These are phyloP conservation scores for Vanacampus margaritifer DNA, from an alignment of 2,113 vertebrate genomes.

Conservation along the genomic window DNA sequence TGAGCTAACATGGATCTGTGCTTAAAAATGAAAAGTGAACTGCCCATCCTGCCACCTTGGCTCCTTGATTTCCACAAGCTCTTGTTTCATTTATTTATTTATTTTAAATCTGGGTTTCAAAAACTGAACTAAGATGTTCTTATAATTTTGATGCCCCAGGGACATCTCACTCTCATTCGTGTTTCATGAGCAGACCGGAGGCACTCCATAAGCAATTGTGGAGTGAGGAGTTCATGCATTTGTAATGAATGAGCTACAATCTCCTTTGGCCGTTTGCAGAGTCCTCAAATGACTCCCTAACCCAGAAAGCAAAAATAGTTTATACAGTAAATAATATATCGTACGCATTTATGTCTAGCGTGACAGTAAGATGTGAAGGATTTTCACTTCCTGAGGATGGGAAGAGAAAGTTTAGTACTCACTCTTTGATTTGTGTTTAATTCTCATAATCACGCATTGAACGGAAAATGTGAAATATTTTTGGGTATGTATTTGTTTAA, in stretches of 20 bases:
- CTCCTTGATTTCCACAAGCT: background rate
- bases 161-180: constrained; percentile 40
- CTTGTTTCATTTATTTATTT: constrained; percentile 1
- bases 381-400: constrained; percentile 20
- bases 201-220: constrained; percentile 38
- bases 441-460: background rate
- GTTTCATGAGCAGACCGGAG: constrained; percentile 47
- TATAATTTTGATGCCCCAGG: constrained; percentile 43
- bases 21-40: background rate
- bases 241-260: constrained; percentile 34
- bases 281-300: constrained; percentile 40
- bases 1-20: background rate
- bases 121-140: constrained; percentile 32
- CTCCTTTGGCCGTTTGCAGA: constrained; percentile 35
- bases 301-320: constrained; percentile 24
- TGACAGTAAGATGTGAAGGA: constrained; percentile 15
- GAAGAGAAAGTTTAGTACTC: constrained; percentile 54
- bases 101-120: constrained; percentile 15
- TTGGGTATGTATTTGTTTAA: too few relatives aligned
- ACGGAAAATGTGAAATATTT: background rate
- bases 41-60: too few relatives aligned
- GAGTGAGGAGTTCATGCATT: constrained; percentile 51
- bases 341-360: constrained; percentile 9
- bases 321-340: background rate
- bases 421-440: background rate